Evolutionary conservation across 2,113 vertebrate species (phyloP), one percentile per base, ranked within the genome.

Genomic region (Bos javanicus): DNA sequence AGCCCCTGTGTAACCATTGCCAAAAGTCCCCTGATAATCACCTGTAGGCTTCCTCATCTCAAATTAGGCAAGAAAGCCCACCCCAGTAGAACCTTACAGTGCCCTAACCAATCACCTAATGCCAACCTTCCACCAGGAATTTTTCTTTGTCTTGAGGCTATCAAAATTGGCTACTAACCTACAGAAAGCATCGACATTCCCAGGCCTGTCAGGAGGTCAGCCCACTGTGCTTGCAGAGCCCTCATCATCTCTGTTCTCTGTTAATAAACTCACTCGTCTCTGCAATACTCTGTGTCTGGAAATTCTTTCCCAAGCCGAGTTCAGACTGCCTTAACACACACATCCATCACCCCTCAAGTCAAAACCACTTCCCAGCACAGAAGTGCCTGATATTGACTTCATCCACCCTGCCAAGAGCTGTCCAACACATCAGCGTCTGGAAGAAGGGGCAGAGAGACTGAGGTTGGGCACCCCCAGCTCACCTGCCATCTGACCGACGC

Each of bases 401-500:
- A 7, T 11, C 23, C 19, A 17, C 39, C 91, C 6, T 1, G 2
- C 26, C 0, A 0, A 33, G 33, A 36, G 62, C 19, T 16, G 14
- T 19, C 46, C 5, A 16, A 36, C 0, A 5, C 2, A 21, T 39
- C 13, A 43, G 48, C 13, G 0, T 10, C 8, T 7, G 4, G 60
- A 17, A 60, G 67, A 15, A 64, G 5, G 39, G 14, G 7, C 6
- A 19, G 74, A 67, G 59, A 7, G 0, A 78, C 90, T 3, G n/a
- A 90, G 85, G 52, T 57, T 2, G 33, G 48, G 30, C 0, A 0
- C 0, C 1, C 36, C n/a, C 52, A 0, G 7, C 76, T 4, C 12
- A 36, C 16, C 4, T 0, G 71, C 26, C 2, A 7, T 26, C 62
- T 16, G 30, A 50, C 0, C 0, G 7, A 46, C 0, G 9, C 50